Percentiles rank a stretch among this genome's conserved stretches.
Evolutionary conservation across 2,888 invertebrate species (phyloP).

Genomic region (Andrena marginata): DNA sequence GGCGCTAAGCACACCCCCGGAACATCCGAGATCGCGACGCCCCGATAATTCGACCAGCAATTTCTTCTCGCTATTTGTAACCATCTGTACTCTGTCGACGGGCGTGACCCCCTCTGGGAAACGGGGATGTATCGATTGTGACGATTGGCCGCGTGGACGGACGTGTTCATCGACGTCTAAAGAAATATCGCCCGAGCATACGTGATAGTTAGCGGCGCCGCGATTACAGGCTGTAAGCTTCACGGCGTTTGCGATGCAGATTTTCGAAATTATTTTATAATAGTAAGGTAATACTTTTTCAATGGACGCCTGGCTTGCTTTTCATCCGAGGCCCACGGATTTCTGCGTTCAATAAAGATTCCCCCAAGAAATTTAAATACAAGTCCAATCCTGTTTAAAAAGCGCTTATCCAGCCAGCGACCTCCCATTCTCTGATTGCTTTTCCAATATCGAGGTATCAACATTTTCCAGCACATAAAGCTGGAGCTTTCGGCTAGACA

Average conservation of each 20-base stretch:
- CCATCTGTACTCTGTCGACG: constrained; percentile 24
- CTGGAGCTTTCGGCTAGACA: neutral
- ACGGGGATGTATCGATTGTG: constrained; percentile 19
- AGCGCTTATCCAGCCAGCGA: neutral
- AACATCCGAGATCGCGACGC: constrained; percentile 27
- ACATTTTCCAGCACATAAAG: constrained; percentile 6
- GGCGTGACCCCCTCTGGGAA: neutral
- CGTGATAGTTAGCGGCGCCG: neutral
- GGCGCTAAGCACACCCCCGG: constrained; percentile 28
- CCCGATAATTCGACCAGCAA: constrained; percentile 24
- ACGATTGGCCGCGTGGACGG: neutral
- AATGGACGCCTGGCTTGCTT: too few species aligned
- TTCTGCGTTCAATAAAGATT: neutral
- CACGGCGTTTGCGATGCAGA: too few species aligned
- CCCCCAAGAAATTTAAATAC: neutral
- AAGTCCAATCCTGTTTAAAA: neutral
- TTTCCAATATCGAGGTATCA: constrained; percentile 20
- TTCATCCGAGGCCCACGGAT: too few species aligned
- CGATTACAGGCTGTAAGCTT: constrained; percentile 17
- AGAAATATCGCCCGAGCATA: neutral
- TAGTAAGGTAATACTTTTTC: too few species aligned
- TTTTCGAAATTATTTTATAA: too few species aligned
- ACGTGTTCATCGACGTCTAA: neutral
- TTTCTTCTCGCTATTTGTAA: constrained; percentile 36
- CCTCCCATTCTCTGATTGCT: constrained; percentile 11